Conservation (phyloP, 2,113 vertebrate species). For the Emydocephalus ijimae region DNA sequence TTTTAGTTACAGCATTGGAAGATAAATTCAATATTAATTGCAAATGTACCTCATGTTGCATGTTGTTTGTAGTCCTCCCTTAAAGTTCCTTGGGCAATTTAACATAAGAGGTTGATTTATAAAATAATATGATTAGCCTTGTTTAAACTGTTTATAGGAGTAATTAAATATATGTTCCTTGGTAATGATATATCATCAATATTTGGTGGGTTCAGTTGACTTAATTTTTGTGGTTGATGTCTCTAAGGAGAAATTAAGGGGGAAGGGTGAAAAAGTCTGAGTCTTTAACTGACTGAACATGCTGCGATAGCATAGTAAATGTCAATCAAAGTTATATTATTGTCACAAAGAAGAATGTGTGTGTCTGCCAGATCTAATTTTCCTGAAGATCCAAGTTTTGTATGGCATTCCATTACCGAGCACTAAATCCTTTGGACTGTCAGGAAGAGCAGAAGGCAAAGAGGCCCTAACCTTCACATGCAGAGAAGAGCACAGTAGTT, state of each 20-base stretch:
- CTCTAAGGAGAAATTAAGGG: background rate
- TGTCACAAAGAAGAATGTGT: background rate
- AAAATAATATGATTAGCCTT: background rate
- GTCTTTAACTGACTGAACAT: background rate
- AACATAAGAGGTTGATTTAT: background rate
- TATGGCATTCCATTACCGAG: background rate
- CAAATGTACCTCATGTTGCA: background rate
- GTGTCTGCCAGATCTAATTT: constrained; percentile 8
- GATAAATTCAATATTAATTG: background rate
- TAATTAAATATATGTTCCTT: background rate
- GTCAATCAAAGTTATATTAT: background rate
- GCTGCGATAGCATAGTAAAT: constrained; percentile 4
- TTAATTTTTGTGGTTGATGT: background rate
- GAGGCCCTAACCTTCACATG: background rate
- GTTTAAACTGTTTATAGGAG: background rate
- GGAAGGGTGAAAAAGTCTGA: background rate
- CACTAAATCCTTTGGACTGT: background rate
- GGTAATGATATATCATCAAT: background rate
- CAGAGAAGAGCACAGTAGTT: background rate
- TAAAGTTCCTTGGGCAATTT: background rate
- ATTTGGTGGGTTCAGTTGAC: background rate
- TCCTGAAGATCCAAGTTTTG: background rate
- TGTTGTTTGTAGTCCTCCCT: background rate
- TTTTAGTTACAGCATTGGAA: background rate
- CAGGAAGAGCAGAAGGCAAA: background rate